Evolutionary conservation across 2,113 vertebrate species (phyloP).

Genomic region (Heterochromis multidens): DNA sequence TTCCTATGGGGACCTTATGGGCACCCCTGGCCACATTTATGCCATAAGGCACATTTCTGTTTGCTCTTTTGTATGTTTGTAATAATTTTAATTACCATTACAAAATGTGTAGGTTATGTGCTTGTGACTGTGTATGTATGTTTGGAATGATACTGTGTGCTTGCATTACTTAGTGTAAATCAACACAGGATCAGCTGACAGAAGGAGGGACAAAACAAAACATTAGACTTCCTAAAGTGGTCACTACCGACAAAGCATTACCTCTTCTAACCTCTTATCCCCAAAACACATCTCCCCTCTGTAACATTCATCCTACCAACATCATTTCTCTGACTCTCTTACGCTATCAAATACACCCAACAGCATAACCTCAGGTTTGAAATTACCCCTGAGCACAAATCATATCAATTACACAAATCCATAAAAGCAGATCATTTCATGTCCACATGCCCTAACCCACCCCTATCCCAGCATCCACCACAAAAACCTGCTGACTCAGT

Average conservation of each 20-base stretch:
- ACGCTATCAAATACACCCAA: conserved; percentile 9
- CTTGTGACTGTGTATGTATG: neutral
- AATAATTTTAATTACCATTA: neutral
- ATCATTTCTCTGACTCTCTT: conserved; percentile 20
- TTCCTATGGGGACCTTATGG: neutral
- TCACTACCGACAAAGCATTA: neutral
- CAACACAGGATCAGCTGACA: conserved; percentile 15
- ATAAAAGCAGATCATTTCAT: conserved; percentile 70
- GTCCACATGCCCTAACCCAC: conserved; percentile 46
- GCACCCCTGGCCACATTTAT: neutral
- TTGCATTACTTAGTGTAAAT: neutral
- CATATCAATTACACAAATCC: conserved; percentile 73
- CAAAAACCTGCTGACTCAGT: conserved; percentile 61
- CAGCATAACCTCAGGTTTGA: conserved; percentile 35
- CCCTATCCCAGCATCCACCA: conserved; percentile 13
- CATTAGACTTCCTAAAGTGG: neutral
- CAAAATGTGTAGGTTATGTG: neutral
- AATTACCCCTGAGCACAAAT: conserved; percentile 60
- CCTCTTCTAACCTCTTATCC: neutral
- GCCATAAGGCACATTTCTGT: neutral
- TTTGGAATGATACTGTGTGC: neutral
- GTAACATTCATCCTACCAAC: conserved; percentile 26
- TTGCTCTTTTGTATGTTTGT: neutral
- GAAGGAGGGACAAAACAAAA: neutral
- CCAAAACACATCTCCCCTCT: neutral